phyloP scores from a whole-genome alignment of 2,113 vertebrate species.

The Bostrychus sinensis region DNA sequence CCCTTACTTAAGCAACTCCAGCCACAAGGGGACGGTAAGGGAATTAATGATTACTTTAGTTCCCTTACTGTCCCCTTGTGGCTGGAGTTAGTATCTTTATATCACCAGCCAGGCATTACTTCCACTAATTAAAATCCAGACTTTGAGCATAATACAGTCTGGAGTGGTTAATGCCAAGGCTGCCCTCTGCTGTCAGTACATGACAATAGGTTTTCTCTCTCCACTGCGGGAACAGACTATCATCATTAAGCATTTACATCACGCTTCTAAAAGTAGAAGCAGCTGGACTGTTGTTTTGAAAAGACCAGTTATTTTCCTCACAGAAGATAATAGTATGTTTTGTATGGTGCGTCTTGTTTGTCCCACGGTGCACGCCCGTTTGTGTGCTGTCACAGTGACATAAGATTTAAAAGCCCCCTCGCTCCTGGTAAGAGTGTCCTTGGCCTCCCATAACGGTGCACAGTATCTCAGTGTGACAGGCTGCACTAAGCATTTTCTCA shows the following conservation, averaged over 20 bases:
- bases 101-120: no score
- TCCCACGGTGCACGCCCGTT: neutral
- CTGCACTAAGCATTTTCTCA: slow-evolving; percentile 53
- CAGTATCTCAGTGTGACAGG: slow-evolving; percentile 52
- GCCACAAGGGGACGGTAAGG: no score
- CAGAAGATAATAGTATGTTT: neutral
- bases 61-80: no score
- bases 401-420: slow-evolving; percentile 59
- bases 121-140: no score
- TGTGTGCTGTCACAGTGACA: slow-evolving; percentile 5
- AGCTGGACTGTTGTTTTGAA: neutral
- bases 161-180: no score
- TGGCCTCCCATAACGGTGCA: slow-evolving; percentile 47
- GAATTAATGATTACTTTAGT: no score
- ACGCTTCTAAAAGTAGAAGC: neutral
- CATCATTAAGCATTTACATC: neutral
- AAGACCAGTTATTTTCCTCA: neutral
- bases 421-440: slow-evolving; percentile 45
- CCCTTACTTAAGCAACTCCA: no score
- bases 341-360: neutral
- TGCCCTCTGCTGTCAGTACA: no score
- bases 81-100: no score
- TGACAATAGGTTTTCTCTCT: no score
- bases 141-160: no score
- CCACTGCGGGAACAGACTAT: no score